Evolutionary conservation across 2,888 invertebrate genomes (phyloP), one percentile per base, ranked within the genome.

Genomic region (Macrosoma leucophasiata): DNA sequence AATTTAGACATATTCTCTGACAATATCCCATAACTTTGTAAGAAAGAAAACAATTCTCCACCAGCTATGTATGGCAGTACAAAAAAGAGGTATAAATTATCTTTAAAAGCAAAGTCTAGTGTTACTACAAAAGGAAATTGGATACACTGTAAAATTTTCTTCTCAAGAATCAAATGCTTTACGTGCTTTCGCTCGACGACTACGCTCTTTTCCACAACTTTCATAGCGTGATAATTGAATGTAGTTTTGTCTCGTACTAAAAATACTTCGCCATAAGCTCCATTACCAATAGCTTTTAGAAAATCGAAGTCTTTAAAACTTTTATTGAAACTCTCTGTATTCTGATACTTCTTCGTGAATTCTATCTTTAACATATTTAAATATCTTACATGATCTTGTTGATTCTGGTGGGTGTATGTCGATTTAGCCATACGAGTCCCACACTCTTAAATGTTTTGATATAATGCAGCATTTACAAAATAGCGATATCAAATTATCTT

Each of bases 181-280:
- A 96, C 89, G 69, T 96, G 95, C 64, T 94, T 94, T 56, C 91
- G 88, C 69, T 93, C 92, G n/a, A 97, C 90, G 9, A 97, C 90
- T 61, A 91, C 88, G 29, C 87, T 85, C 76, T 97, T 97, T 41
- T 93, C 91, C 46, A 97, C 86, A 31, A 95, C 89, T 84, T 98
- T 97, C 87, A 96, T 92, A 3, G 97, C 97, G 65, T 89, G 92
- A 59, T 88, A 91, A n/a, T 78, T 75, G 6, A 87, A 86, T 1
- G 77, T 76, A 9, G 63, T 58, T 74, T 89, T 92, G 52, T 93
- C 88, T 69, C 86, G 87, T 15, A 88, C 88, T 33, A 93, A 70
- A 66, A 93, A 90, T 8, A 97, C 97, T 49, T 92, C 88, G 3
- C 97, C 97, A 65, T 96, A 97, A 0, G 95, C 94, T 3, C 97